Base-by-base conservation (phyloP, 1,140 invertebrate species). In the Calephelis virginiensis region DNA sequence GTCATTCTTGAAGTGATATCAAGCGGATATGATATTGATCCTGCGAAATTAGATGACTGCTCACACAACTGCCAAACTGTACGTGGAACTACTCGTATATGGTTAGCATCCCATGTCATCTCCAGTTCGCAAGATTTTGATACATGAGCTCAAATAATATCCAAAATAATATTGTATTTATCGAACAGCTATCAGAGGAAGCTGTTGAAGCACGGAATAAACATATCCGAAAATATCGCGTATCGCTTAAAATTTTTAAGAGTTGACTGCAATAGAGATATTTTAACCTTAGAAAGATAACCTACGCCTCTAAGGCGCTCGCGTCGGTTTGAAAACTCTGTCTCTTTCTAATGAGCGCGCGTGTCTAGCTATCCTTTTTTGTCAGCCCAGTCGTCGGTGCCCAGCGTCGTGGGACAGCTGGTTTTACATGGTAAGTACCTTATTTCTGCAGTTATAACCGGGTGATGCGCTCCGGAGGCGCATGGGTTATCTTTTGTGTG, bases 111-210 rank as follows among this genome's bases (percentile, higher is more conserved):
- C 77, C 8, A 89, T 87, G 82, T 80, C 81, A 10, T 75, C 78
- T 6, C 82, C 77, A 10, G 47, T 86, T 56, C 86, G 86, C 63
- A 86, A 87, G 73, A 72, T 86, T 43, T 64, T 74, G 28, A 40
- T 60, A 6, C 59, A 60, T 37, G 67, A 75, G 56, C 43, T 9
- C 8, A 28, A 43, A 67, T 78, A 53, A 78, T 85, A 12, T n/a
- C 46, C n/a, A n/a, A 53, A 66, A 14, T 56, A 10, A 63, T 6
- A 38, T 68, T 7, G 14, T 63, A 14, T 45, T 45, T 47, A 63
- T 63, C 17, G 61, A 45, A 63, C 40, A 47, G 38, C 66, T 79
- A 11, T 72, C 68, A 1, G 71, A 69, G 17, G 67, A 72, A 53
- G 71, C 64, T 38, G 64, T 64, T 48, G 71, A 72, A 46, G 64